These are phyloP conservation scores for Bubo bubo DNA, from an alignment of 2,113 vertebrate genomes.

Conservation along the genomic window DNA sequence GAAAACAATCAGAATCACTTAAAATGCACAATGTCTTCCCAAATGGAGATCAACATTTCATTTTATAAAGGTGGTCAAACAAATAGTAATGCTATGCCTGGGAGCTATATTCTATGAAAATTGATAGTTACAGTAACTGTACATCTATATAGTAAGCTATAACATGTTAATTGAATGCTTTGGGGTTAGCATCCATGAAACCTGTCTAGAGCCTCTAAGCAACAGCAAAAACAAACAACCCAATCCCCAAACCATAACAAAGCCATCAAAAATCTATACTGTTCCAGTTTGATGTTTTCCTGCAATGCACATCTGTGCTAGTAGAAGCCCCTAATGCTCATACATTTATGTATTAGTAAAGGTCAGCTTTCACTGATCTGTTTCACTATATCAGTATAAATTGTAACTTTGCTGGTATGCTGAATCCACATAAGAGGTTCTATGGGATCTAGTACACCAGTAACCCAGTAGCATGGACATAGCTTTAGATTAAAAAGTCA, in stretches of 20 bases:
- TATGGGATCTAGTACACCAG: not conserved
- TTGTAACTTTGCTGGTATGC: not conserved
- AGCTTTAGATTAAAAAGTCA: not conserved
- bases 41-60: not conserved
- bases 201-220: not conserved
- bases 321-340: not conserved
- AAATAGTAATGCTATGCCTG: not conserved
- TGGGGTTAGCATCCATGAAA: not conserved
- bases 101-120: not conserved
- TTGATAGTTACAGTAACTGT: not conserved
- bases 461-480: not conserved
- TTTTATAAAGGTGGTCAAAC: not conserved
- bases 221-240: not conserved
- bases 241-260: not conserved
- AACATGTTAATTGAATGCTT: not conserved
- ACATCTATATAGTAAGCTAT: not conserved
- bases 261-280: not conserved
- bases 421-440: not conserved
- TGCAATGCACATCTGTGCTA: not conserved
- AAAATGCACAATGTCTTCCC: not conserved
- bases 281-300: not conserved
- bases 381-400: not conserved
- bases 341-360: not conserved
- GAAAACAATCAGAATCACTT: not conserved
- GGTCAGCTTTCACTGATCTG: not conserved